Evolutionary conservation across 2,888 invertebrate species (phyloP), one percentile per base, ranked within the genome.

Genomic region (Ametastegia equiseti): DNA sequence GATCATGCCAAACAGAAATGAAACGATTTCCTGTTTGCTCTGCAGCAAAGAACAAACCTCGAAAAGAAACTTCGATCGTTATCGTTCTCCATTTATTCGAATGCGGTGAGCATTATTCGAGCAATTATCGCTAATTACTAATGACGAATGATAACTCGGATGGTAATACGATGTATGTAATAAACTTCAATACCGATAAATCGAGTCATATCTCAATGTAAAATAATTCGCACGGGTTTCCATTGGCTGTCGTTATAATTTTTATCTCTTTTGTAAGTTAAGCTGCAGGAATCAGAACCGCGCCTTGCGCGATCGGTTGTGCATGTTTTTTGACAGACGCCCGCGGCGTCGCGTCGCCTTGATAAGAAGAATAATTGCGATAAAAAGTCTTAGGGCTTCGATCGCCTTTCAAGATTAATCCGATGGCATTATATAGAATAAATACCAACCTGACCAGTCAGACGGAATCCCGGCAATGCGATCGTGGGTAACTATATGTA

Each of bases 321-420:
- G 3, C 23, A 7, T n/a, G 23, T 69, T 69, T 67, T 42, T 67
- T 47, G 42, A 30, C 47, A 30, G 33, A 71, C 71, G 47, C 71
- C 71, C n/a, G 71, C 47, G 71, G 71, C 71, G 47, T 23, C 33
- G 30, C 54, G 54, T 54, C n/a, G 30, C 47, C 47, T 73, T 50
- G 73, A 47, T 73, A 73, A 73, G 73, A 73, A 30, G 73, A 73
- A 73, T 73, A 73, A 73, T 73, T 47, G 47, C 71, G 47, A 71
- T 47, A 27, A 71, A 71, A 27, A 45, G 39, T 1, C 39, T 19
- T 36, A 67, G 42, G 19, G 67, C 19, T 67, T 9, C 39, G 36
- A 67, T 39, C 9, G 39, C 19, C 67, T 39, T 67, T 39, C 67
- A 67, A 67, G 67, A 67, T 67, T 67, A 39, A 67, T 67, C 39